Evolutionary conservation across 1,140 invertebrate genomes (phyloP).

Genomic region (Drosophila pectinifera): DNA sequence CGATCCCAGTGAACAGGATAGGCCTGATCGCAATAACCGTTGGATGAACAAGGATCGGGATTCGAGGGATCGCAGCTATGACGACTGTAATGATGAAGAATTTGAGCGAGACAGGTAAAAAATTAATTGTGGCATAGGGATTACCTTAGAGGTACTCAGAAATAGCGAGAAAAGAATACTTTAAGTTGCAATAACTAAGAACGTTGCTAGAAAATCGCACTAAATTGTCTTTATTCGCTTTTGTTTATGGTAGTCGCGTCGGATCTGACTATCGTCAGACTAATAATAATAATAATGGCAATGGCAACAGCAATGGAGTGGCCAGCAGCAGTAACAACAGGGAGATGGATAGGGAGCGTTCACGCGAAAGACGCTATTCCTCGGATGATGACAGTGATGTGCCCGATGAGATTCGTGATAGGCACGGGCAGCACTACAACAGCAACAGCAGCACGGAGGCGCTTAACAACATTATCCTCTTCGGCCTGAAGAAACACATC

Average conservation of each 20-base stretch:
- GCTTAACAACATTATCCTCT: slow-evolving; percentile 93
- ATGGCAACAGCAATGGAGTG: slow-evolving; percentile 2
- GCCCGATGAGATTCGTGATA: slow-evolving; percentile 40
- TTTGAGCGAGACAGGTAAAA: slow-evolving; percentile 51
- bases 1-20: slow-evolving; percentile 7
- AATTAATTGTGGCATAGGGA: background rate
- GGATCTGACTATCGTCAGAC: slow-evolving; percentile 39
- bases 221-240: too few relatives aligned
- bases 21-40: slow-evolving; percentile 54
- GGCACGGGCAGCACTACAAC: slow-evolving; percentile 84
- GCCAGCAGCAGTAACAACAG: slow-evolving; percentile 2
- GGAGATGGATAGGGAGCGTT: slow-evolving; percentile 1
- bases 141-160: too few relatives aligned
- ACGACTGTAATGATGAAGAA: slow-evolving; percentile 50
- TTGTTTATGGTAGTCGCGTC: slow-evolving; percentile 2
- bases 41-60: slow-evolving; percentile 64
- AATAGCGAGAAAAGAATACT: too few relatives aligned
- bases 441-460: slow-evolving; percentile 91
- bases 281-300: slow-evolving; percentile 46
- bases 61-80: slow-evolving; percentile 43
- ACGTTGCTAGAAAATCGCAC: too few relatives aligned
- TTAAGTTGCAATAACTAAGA: too few relatives aligned
- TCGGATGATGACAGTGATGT: slow-evolving; percentile 70
- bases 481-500: slow-evolving; percentile 91
- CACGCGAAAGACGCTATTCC: slow-evolving; percentile 10